Percentiles rank a stretch among this genome's conserved stretches.
Evolutionary conservation across 2,113 vertebrate genomes (phyloP).

Genomic region (Brevimyrus niger): DNA sequence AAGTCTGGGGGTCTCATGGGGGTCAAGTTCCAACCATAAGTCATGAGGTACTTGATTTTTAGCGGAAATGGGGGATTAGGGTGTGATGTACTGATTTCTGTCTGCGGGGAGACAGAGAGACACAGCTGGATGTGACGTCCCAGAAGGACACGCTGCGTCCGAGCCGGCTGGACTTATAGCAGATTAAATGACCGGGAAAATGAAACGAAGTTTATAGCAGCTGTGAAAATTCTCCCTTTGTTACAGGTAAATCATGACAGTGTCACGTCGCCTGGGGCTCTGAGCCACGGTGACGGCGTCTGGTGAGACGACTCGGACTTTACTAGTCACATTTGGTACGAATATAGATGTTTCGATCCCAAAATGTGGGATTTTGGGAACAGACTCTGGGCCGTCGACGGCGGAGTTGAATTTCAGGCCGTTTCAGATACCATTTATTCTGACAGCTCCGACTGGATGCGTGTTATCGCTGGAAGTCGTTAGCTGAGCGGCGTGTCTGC

Average conservation of each 20-base stretch:
- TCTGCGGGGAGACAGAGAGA: not conserved
- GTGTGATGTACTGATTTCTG: not conserved
- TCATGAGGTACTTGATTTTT: constrained; percentile 31
- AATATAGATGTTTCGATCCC: not conserved
- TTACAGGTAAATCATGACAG: not conserved
- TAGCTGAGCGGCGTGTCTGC: constrained; percentile 37
- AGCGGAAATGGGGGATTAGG: not conserved
- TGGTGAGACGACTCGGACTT: not conserved
- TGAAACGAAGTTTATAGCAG: not conserved
- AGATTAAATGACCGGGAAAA: not conserved
- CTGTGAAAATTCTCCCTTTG: not conserved
- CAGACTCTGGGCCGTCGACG: not conserved
- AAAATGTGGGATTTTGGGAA: constrained; percentile 1
- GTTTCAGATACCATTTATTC: constrained; percentile 32
- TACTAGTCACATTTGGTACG: not conserved
- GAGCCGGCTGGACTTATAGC: not conserved
- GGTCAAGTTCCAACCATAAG: constrained; percentile 29
- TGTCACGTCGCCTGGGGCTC: not conserved
- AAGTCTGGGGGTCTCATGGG: not conserved
- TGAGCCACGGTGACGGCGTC: not conserved
- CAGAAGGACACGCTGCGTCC: not conserved
- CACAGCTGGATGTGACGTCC: not conserved
- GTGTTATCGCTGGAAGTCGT: constrained; percentile 47
- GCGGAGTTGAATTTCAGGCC: constrained; percentile 9
- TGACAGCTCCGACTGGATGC: constrained; percentile 39